Evolutionary conservation across 2,113 vertebrate species (phyloP).

Genomic region (Butorides virescens): DNA sequence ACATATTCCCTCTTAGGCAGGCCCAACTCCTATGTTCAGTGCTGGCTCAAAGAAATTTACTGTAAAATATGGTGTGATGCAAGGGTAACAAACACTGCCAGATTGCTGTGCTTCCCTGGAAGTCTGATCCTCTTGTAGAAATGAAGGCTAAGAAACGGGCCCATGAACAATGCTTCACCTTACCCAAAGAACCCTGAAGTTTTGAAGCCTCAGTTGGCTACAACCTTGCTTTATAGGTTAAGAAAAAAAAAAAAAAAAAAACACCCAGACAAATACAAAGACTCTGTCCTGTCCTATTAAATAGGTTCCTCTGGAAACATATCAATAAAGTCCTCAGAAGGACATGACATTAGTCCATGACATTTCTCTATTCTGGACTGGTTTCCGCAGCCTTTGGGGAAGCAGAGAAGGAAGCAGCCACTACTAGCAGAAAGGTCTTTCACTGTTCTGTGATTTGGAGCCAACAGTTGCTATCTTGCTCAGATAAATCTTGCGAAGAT

Average conservation of each 20-base stretch:
- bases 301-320: neutral
- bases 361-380: neutral
- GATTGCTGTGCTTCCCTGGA: neutral
- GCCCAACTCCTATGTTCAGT: neutral
- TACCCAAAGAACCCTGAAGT: neutral
- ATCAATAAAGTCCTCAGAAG: neutral
- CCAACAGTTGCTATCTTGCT: neutral
- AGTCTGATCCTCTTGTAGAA: neutral
- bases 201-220: neutral
- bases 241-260: neutral
- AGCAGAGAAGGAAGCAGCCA: neutral
- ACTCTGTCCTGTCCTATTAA: neutral
- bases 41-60: neutral
- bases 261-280: neutral
- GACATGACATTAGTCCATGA: neutral
- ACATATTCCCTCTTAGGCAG: constrained; percentile 62
- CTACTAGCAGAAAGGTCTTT: neutral
- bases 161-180: neutral
- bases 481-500: neutral
- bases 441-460: neutral
- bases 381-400: neutral
- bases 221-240: neutral
- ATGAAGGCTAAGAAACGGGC: neutral
- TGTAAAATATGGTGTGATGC: neutral
- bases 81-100: neutral